Conservation (phyloP, 2,797 vertebrate genomes). For the Myotis findleyi region DNA sequence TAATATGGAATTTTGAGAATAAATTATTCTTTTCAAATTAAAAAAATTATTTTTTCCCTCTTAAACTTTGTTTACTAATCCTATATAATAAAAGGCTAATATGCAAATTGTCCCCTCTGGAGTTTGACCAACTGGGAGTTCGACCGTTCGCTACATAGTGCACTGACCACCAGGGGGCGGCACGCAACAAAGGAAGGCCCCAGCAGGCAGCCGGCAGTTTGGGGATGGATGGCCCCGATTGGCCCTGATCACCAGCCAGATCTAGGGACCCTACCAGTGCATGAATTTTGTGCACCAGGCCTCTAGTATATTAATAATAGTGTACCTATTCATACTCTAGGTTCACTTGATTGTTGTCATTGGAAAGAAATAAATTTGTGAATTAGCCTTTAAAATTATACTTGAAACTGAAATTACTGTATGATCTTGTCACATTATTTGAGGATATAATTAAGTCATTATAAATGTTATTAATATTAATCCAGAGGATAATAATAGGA, state of each 20-base stretch:
- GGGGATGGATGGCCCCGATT: no score
- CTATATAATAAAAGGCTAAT: no score
- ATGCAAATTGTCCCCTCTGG: no score
- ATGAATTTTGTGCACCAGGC: no score
- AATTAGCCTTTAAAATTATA: conserved; percentile 77
- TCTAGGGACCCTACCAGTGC: no score
- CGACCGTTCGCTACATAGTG: no score
- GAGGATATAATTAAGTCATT: conserved; percentile 70
- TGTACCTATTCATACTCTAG: not conserved
- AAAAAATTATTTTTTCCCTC: not conserved
- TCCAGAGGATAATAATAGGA: conserved; percentile 60
- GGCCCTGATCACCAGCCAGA: no score
- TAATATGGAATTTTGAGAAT: conserved; percentile 31
- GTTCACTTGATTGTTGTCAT: not conserved
- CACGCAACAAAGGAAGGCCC: no score
- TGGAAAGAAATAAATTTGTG: conserved; percentile 68
- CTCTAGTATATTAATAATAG: not conserved
- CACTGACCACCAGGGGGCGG: no score
- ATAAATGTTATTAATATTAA: conserved; percentile 75
- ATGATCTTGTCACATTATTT: conserved; percentile 69
- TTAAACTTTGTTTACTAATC: not conserved
- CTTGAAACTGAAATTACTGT: conserved; percentile 71
- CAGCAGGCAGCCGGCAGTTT: no score
- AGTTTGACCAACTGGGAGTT: no score
- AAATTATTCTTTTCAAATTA: conserved; percentile 12